Conservation (phyloP, 2,113 vertebrate species). For the Scytalopus superciliaris region DNA sequence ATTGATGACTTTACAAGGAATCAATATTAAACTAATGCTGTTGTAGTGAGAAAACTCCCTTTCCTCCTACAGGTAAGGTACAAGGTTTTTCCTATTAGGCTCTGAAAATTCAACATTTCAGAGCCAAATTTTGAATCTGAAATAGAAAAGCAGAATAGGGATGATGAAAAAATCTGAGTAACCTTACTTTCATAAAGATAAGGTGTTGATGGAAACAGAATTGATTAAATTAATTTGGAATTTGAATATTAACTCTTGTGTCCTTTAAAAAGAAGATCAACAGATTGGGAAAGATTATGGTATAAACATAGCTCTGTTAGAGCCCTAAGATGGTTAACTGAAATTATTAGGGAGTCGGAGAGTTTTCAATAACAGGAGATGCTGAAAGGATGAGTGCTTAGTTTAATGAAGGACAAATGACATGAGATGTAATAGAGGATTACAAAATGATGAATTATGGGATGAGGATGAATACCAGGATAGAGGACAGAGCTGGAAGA, state of each 20-base stretch:
- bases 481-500: neutral
- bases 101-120: neutral
- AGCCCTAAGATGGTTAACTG: neutral
- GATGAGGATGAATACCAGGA: neutral
- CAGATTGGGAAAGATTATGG: neutral
- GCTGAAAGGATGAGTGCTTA: neutral
- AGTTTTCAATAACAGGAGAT: neutral
- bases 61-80: neutral
- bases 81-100: neutral
- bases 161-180: neutral
- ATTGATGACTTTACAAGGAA: neutral
- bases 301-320: neutral
- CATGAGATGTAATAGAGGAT: neutral
- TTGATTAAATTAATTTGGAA: neutral
- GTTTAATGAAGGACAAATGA: neutral
- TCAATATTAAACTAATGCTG: neutral
- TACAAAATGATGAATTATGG: neutral
- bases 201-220: neutral
- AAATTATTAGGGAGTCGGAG: neutral
- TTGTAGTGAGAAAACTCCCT: neutral
- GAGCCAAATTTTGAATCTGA: neutral
- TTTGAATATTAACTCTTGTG: neutral
- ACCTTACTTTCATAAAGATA: neutral
- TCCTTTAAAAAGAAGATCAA: neutral
- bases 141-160: neutral